A percentile compares a stretch with the other conserved stretches of the same genome.
Conservation (phyloP, 2,797 vertebrate genomes). For the Malurus splendens region DNA sequence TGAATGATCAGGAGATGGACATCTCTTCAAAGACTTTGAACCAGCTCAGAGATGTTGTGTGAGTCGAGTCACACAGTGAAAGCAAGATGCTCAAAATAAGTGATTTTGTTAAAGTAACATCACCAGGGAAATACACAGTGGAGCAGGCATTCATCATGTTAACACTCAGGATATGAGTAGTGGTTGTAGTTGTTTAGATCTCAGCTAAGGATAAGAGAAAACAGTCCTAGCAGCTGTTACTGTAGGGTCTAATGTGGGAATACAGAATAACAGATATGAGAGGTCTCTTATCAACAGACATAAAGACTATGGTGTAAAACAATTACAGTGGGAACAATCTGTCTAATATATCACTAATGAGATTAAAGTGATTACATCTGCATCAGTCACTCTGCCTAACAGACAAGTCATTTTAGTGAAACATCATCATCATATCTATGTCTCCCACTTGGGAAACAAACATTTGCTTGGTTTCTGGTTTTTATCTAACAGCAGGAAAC, state of each 20-base stretch:
- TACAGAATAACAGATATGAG: neutral
- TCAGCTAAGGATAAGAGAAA: neutral
- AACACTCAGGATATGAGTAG: neutral
- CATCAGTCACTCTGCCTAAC: slow-evolving; percentile 45
- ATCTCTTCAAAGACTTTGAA: neutral
- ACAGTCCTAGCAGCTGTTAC: neutral
- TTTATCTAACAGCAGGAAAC: slow-evolving; percentile 53
- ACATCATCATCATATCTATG: slow-evolving; percentile 8
- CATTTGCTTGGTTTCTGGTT: slow-evolving; percentile 38
- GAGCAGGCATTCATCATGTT: neutral
- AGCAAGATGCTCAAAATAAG: neutral
- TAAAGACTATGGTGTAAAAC: slow-evolving; percentile 22
- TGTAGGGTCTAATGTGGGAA: neutral
- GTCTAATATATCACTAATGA: slow-evolving; percentile 37
- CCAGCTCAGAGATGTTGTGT: neutral
- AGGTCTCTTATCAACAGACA: slow-evolving; percentile 16
- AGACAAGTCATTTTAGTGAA: slow-evolving; percentile 18
- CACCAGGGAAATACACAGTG: neutral
- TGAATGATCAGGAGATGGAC: neutral
- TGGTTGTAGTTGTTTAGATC: slow-evolving; percentile 3
- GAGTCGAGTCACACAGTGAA: neutral
- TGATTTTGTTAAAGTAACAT: neutral
- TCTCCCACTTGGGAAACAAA: slow-evolving; percentile 58
- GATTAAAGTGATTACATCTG: slow-evolving; percentile 57
- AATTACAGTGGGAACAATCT: slow-evolving; percentile 37